Conservation (phyloP, 2,113 vertebrate genomes). For the Tiliqua scincoides region DNA sequence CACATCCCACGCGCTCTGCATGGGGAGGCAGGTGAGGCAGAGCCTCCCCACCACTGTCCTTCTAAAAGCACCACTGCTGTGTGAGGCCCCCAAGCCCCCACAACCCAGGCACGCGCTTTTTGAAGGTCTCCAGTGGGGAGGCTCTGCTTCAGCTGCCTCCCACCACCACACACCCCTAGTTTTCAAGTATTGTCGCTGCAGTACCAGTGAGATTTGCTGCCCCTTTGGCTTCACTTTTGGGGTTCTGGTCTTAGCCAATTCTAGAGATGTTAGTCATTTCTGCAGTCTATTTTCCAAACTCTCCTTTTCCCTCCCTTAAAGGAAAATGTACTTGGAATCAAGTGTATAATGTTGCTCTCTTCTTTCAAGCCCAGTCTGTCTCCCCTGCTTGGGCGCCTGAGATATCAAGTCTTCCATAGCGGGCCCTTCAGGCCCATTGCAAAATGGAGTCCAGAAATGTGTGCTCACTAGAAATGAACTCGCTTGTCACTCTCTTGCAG, state of each 20-base stretch:
- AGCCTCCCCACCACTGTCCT: too few species aligned
- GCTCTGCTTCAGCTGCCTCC: too few species aligned
- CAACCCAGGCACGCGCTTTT: too few species aligned
- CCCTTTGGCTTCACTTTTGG: neutral
- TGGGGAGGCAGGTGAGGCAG: too few species aligned
- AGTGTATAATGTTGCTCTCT: neutral
- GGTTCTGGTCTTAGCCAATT: neutral
- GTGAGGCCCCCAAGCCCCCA: too few species aligned
- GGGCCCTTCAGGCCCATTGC: neutral
- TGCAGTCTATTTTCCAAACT: neutral
- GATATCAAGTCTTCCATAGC: neutral
- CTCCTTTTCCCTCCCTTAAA: neutral
- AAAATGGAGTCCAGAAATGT: conserved; percentile 30
- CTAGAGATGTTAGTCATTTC: neutral
- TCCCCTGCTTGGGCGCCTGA: neutral
- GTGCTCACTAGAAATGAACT: neutral
- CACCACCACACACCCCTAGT: too few species aligned
- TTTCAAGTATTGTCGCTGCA: neutral
- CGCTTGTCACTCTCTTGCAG: neutral
- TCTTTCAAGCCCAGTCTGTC: neutral
- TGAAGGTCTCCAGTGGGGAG: too few species aligned
- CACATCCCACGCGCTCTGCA: too few species aligned
- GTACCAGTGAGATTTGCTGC: too few species aligned
- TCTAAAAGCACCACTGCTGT: too few species aligned
- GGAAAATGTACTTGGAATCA: neutral